phyloP scores from a whole-genome alignment of 2,888 invertebrate genomes.

The Tenthredo notha region DNA sequence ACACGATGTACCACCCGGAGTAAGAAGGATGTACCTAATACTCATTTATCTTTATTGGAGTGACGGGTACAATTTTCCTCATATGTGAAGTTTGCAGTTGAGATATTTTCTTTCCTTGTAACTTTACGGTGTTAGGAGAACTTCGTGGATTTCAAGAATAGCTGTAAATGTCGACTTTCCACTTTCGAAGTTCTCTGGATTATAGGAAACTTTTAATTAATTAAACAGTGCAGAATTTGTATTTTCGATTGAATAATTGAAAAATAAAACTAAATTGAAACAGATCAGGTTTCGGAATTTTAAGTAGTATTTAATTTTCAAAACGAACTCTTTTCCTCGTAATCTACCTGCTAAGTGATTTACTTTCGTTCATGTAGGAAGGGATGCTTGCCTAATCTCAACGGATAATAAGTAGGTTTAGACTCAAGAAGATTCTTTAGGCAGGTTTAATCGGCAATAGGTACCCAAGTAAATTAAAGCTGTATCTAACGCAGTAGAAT shows the following conservation, averaged over 20 bases:
- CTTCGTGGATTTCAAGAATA: not conserved
- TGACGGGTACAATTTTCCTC: constrained; percentile 10
- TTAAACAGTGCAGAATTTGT: not conserved
- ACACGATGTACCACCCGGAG: not conserved
- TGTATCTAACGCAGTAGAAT: not conserved
- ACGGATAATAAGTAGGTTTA: constrained; percentile 22
- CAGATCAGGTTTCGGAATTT: not conserved
- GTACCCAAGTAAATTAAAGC: not conserved
- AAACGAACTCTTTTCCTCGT: not conserved
- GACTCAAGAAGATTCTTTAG: constrained; percentile 8
- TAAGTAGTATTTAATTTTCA: not conserved
- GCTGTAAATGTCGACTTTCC: not conserved
- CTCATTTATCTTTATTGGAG: constrained; percentile 13
- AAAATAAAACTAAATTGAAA: not conserved
- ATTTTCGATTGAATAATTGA: not conserved
- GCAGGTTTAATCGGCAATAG: constrained; percentile 11
- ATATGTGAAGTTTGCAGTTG: not conserved
- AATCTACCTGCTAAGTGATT: constrained; percentile 1
- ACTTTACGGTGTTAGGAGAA: not conserved
- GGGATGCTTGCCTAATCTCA: constrained; percentile 26
- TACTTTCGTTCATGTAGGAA: constrained; percentile 10
- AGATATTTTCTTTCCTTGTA: not conserved
- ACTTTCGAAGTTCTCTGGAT: not conserved
- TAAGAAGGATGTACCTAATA: not conserved
- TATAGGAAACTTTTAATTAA: not conserved